Evolutionary conservation across 2,797 vertebrate genomes (phyloP).

Genomic region (Argya squamiceps): DNA sequence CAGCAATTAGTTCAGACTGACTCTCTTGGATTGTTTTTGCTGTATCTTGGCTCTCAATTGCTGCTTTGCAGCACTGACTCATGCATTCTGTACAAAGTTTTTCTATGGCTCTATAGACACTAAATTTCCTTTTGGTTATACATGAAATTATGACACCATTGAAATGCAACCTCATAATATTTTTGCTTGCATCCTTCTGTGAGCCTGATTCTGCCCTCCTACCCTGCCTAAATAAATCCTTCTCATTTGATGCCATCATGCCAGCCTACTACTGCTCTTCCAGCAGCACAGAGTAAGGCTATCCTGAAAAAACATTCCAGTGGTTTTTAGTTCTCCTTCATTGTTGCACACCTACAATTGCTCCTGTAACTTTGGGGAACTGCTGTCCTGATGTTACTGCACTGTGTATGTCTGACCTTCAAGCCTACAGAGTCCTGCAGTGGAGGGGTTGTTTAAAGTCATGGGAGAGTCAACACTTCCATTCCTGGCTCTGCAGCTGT

Average conservation of each 20-base stretch:
- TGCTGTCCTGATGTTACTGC: neutral
- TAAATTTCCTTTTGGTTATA: neutral
- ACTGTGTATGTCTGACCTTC: neutral
- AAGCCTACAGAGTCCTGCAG: neutral
- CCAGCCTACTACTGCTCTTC: neutral
- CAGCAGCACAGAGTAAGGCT: neutral
- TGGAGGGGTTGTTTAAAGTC: neutral
- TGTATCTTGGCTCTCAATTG: neutral
- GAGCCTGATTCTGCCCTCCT: neutral
- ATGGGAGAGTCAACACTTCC: neutral
- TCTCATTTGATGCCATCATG: rapidly evolving
- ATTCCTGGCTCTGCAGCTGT: neutral
- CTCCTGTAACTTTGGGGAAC: neutral
- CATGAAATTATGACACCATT: neutral
- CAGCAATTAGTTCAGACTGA: neutral
- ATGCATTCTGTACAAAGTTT: neutral
- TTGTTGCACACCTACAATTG: neutral
- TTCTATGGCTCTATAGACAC: neutral
- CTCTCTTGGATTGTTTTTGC: neutral
- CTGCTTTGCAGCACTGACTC: neutral
- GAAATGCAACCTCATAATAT: neutral
- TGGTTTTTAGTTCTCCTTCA: neutral
- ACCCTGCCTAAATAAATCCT: neutral
- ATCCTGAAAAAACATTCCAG: neutral
- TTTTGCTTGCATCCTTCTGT: neutral